Evolutionary conservation across 2,113 vertebrate genomes (phyloP), one percentile per base, ranked within the genome.

Genomic region (Tachysurus fulvidraco): DNA sequence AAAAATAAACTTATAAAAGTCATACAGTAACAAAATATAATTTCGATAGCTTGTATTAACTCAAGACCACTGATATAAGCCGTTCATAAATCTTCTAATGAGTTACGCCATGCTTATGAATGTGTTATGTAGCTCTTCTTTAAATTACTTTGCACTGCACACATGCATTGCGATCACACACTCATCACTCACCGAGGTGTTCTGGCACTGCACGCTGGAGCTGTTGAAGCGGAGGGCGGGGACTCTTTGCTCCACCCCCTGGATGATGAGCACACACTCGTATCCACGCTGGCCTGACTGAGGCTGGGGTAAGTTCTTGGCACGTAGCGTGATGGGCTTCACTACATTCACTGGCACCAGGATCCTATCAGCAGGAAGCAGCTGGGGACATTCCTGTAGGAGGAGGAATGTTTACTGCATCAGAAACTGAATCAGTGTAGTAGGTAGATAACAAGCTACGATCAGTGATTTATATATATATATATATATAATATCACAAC

Each of bases 201-300:
- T 99, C 91, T 99, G 98, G 93, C 98, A 99, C 91, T 99, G 98
- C 83, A 99, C 97, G 0, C 97, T 98, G 93, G 98, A 98, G 93
- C 98, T 99, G 95, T 99, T 99, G 94, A 99, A 99, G 87, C 98
- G 96, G 85, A 99, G 87, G 52, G 98, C 98, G 0, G 98, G 98
- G 16, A 99, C 98, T 41, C 97, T 83, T 92, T 99, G 96, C 91
- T 99, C 97, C 0, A 91, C 94, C 65, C 97, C 97, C 90, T 99
- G 97, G 93, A 99, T 97, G 92, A 87, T 97, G 73, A 99, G 93
- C 89, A 99, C 91, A 83, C 98, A 99, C 89, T 99, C 98, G 0
- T 99, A 99, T 12, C 98, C 98, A 0, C 97, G 91, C 92, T 99
- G 98, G n/a, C 98, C 98, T 0, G 98, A 99, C 93, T 99, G 98